Percentiles rank a stretch among this genome's conserved stretches.
These are phyloP conservation scores for Brachionus calyciflorus DNA, from an alignment of 1,140 invertebrate species.

Conservation along the genomic window DNA sequence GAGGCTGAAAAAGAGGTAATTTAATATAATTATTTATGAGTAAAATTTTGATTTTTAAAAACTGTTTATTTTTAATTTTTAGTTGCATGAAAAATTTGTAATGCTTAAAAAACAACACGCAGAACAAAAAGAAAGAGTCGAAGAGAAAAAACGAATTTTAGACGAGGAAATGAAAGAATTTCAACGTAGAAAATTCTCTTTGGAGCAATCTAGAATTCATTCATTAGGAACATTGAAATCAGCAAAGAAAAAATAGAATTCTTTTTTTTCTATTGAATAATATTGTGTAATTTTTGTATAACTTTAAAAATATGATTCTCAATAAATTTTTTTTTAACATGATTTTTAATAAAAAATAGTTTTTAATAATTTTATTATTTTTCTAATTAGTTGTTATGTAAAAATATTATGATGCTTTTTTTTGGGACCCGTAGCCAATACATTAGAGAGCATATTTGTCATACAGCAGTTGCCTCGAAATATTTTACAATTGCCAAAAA, in stretches of 20 bases:
- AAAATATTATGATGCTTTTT: no score
- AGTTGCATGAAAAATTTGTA: conserved; percentile 41
- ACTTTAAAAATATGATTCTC: not conserved
- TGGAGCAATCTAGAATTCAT: conserved; percentile 37
- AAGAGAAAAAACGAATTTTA: conserved; percentile 39
- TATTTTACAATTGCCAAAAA: no score
- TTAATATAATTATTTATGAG: not conserved
- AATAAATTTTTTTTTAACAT: not conserved
- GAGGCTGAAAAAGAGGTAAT: conserved; percentile 83
- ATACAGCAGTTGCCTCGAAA: no score
- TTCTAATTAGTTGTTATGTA: no score
- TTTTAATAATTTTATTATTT: no score
- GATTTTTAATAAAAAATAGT: no score
- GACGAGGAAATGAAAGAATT: conserved; percentile 38
- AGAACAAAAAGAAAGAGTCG: conserved; percentile 30
- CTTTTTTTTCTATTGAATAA: not conserved
- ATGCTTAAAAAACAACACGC: conserved; percentile 45
- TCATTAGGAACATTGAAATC: conserved; percentile 40
- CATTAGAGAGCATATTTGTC: no score
- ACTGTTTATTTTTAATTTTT: not conserved
- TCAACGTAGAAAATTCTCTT: conserved; percentile 34
- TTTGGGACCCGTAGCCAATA: no score
- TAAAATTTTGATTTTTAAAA: not conserved
- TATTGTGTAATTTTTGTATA: not conserved
- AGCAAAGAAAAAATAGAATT: conserved; percentile 37